phyloP scores from a whole-genome alignment of 1,140 invertebrate species.

The Wasmannia auropunctata region DNA sequence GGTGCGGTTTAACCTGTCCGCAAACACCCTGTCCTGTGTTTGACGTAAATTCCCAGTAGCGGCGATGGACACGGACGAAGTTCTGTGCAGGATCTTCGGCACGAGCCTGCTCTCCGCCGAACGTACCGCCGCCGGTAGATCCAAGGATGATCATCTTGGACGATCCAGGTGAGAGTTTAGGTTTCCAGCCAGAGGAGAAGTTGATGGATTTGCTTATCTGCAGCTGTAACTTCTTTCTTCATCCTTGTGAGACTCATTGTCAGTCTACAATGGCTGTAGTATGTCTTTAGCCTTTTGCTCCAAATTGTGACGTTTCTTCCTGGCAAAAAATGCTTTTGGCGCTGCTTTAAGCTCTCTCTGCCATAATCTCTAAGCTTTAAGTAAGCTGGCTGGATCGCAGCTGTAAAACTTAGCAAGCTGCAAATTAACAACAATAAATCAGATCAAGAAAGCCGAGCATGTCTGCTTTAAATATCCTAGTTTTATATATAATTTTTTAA shows the following conservation, averaged over 20 bases:
- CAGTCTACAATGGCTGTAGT: too few relatives aligned
- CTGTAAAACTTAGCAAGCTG: too few relatives aligned
- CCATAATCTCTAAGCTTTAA: too few relatives aligned
- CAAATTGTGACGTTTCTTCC: too few relatives aligned
- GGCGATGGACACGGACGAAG: conserved; percentile 75
- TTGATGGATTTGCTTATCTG: neutral
- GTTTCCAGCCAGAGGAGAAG: neutral
- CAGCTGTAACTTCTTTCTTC: neutral
- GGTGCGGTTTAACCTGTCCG: conserved; percentile 6
- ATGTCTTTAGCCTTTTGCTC: too few relatives aligned
- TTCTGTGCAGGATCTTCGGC: conserved; percentile 78
- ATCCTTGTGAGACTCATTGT: too few relatives aligned
- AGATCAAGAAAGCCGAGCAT: neutral
- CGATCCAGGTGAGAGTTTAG: conserved; percentile 68
- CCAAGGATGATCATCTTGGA: conserved; percentile 63
- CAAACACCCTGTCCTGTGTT: neutral
- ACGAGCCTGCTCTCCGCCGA: conserved; percentile 38
- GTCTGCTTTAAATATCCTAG: neutral
- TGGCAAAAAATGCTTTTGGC: too few relatives aligned
- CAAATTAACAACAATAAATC: too few relatives aligned
- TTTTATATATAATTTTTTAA: neutral
- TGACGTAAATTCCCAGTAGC: neutral
- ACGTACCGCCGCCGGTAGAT: conserved; percentile 24
- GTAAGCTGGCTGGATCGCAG: too few relatives aligned
- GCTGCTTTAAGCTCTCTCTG: too few relatives aligned